Evolutionary conservation across 2,113 vertebrate genomes (phyloP).

Genomic region (Motacilla alba): DNA sequence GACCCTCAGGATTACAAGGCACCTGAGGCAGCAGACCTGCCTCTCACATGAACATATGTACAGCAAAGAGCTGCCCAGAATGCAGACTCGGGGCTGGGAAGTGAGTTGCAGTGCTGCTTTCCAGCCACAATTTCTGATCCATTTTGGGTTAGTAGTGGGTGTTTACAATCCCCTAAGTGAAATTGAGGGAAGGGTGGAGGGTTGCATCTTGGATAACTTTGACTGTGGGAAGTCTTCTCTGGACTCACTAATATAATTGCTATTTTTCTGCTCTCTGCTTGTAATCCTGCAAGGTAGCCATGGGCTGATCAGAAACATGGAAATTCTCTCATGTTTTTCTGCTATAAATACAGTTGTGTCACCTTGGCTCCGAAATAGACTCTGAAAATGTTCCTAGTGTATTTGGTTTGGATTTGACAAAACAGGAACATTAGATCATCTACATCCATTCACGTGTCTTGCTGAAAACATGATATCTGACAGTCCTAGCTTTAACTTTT

Average conservation of each 20-base stretch:
- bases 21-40: background rate
- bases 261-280: background rate
- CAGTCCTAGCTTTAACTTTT: background rate
- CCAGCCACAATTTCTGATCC: background rate
- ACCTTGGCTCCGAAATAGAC: background rate
- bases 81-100: background rate
- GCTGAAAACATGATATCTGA: background rate
- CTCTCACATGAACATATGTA: background rate
- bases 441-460: background rate
- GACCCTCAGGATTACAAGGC: background rate
- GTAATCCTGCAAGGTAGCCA: background rate
- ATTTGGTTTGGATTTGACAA: background rate
- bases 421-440: background rate
- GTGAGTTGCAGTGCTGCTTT: background rate
- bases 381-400: background rate
- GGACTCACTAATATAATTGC: background rate
- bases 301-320: background rate
- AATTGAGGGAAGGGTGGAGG: rapidly evolving
- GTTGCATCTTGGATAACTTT: background rate
- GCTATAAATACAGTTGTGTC: background rate
- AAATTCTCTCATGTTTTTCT: background rate
- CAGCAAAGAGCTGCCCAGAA: background rate
- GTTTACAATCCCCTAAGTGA: background rate
- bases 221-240: background rate
- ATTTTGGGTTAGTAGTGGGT: background rate